Evolutionary conservation across 1,140 invertebrate species (phyloP).

Genomic region (Euglossa dilemma): DNA sequence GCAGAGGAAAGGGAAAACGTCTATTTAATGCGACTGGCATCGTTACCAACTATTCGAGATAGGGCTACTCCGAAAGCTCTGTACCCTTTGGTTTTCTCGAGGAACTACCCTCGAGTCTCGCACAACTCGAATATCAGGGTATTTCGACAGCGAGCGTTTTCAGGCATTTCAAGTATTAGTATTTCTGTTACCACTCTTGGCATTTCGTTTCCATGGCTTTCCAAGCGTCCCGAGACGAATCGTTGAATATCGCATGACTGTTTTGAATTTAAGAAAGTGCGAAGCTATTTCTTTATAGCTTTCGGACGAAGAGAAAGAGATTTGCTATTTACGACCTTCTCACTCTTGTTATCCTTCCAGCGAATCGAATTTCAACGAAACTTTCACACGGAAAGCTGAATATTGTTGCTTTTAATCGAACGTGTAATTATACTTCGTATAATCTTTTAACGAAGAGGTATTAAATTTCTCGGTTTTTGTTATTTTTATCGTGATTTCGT

Average conservation of each 20-base stretch:
- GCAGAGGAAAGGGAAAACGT: not conserved
- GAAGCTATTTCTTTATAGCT: no score
- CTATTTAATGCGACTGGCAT: constrained; percentile 32
- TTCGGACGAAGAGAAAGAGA: no score
- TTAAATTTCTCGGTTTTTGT: no score
- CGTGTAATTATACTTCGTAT: no score
- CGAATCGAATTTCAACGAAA: no score
- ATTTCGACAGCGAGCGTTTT: not conserved
- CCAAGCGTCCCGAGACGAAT: not conserved
- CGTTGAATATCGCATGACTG: not conserved
- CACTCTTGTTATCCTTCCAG: no score
- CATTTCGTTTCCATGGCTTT: not conserved
- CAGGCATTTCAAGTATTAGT: not conserved
- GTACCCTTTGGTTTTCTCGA: constrained; percentile 23
- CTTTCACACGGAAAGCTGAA: no score
- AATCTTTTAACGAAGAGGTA: no score
- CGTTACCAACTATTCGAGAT: constrained; percentile 30
- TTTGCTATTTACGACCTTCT: no score
- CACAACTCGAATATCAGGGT: not conserved
- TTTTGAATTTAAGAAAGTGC: not conserved
- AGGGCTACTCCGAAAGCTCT: constrained; percentile 12
- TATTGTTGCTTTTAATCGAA: no score
- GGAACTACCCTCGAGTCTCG: not conserved
- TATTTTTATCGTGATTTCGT: no score
- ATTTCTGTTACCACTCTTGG: not conserved